These are phyloP conservation scores for Lymantria dispar DNA, from an alignment of 2,888 invertebrate genomes.

Conservation along the genomic window DNA sequence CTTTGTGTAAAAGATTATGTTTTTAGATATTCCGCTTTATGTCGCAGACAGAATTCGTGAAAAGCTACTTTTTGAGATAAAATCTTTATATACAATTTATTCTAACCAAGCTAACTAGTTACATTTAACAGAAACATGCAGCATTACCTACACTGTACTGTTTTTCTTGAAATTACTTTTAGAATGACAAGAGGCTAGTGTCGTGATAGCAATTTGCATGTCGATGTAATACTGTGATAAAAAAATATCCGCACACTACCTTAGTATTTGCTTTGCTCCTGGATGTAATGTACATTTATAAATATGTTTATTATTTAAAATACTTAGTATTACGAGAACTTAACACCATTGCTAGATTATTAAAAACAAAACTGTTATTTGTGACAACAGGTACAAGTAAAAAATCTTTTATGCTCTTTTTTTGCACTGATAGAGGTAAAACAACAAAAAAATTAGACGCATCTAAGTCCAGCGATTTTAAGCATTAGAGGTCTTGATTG, in stretches of 20 bases:
- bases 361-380: slow-evolving; percentile 23
- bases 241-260: slow-evolving; percentile 32
- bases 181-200: slow-evolving; percentile 36
- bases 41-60: slow-evolving; percentile 33
- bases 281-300: slow-evolving; percentile 16
- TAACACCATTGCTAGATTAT: no score
- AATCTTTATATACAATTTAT: slow-evolving; percentile 34
- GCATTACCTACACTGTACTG: slow-evolving; percentile 30
- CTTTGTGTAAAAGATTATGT: slow-evolving; percentile 26
- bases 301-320: neutral
- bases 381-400: slow-evolving; percentile 16
- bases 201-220: slow-evolving; percentile 54
- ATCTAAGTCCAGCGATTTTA: neutral
- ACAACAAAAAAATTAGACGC: neutral
- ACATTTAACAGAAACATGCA: slow-evolving; percentile 31
- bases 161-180: slow-evolving; percentile 48
- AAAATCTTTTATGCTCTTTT: no score
- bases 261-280: slow-evolving; percentile 32
- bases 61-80: slow-evolving; percentile 35
- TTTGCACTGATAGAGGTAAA: slow-evolving; percentile 12
- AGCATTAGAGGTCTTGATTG: slow-evolving; percentile 12
- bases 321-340: no score
- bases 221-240: slow-evolving; percentile 48
- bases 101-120: slow-evolving; percentile 28
- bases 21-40: slow-evolving; percentile 26